Conservation (phyloP, 1,140 invertebrate genomes). For the Micrasema minimum region DNA sequence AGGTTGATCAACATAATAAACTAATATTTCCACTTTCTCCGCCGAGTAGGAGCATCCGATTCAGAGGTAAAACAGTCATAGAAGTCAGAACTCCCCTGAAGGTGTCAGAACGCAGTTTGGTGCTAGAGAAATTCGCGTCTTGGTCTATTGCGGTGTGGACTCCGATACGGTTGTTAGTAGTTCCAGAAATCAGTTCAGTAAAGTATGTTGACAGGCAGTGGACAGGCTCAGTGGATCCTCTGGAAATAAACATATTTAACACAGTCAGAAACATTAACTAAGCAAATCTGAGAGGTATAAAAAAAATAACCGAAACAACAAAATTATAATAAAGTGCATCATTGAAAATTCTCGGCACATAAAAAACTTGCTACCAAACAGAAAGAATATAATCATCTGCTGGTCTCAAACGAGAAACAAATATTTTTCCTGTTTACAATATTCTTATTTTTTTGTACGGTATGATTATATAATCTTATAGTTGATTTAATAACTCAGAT, state of each 20-base stretch:
- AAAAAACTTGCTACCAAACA: too few relatives aligned
- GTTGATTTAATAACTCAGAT: too few relatives aligned
- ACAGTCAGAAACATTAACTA: too few relatives aligned
- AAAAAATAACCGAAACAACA: slow-evolving; percentile 2
- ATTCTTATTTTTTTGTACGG: too few relatives aligned
- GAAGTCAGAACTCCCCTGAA: slow-evolving; percentile 92
- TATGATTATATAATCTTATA: too few relatives aligned
- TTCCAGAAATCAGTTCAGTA: slow-evolving; percentile 82
- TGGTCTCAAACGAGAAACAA: too few relatives aligned
- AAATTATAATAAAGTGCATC: background rate
- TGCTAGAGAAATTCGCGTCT: slow-evolving; percentile 82
- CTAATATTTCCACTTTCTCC: slow-evolving; percentile 90
- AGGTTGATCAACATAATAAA: slow-evolving; percentile 77
- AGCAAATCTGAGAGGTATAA: slow-evolving; percentile 5
- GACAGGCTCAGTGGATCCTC: slow-evolving; percentile 88
- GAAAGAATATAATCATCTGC: too few relatives aligned
- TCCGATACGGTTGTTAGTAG: slow-evolving; percentile 90
- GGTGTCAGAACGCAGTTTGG: slow-evolving; percentile 86
- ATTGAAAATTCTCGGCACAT: too few relatives aligned
- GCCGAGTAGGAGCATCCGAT: slow-evolving; percentile 87
- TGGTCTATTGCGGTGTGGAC: slow-evolving; percentile 82
- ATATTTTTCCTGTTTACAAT: too few relatives aligned
- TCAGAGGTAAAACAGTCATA: slow-evolving; percentile 88
- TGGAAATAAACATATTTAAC: slow-evolving; percentile 55
- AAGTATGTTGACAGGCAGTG: slow-evolving; percentile 84